Conservation (phyloP, 2,797 vertebrate genomes). For the Urocyon cinereoargenteus region DNA sequence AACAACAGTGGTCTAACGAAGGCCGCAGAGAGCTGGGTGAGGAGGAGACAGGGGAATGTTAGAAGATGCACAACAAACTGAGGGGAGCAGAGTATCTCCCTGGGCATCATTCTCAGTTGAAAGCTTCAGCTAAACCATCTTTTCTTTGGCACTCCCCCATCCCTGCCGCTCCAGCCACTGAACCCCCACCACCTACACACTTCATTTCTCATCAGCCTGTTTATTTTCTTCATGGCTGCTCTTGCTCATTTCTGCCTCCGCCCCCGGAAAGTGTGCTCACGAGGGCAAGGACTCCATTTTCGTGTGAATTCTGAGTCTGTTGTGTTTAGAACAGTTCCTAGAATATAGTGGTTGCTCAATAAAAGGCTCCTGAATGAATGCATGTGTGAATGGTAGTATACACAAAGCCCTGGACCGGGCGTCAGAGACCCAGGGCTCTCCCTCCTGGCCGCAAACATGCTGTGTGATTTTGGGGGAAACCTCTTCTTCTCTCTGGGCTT, state of each 20-base stretch:
- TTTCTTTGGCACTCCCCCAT: background rate
- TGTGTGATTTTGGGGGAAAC: background rate
- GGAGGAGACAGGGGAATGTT: background rate
- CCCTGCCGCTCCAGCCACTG: background rate
- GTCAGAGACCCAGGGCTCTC: background rate
- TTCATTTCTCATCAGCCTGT: background rate
- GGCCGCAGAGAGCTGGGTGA: background rate
- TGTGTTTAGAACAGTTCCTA: background rate
- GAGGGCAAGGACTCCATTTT: background rate
- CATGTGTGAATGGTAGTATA: rapidly evolving
- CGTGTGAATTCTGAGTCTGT: background rate
- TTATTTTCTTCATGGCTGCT: background rate
- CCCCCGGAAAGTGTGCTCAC: background rate
- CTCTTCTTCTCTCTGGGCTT: background rate
- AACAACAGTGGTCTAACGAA: background rate
- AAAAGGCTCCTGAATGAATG: background rate
- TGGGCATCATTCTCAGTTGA: background rate
- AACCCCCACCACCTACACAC: background rate
- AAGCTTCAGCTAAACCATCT: background rate
- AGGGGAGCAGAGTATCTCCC: background rate
- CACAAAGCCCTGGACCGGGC: background rate
- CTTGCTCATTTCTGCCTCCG: background rate
- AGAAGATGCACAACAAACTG: background rate
- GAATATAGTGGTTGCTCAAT: background rate
- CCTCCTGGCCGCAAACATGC: background rate